Evolutionary conservation across 2,797 vertebrate species (phyloP).

Genomic region (Spizella passerina): DNA sequence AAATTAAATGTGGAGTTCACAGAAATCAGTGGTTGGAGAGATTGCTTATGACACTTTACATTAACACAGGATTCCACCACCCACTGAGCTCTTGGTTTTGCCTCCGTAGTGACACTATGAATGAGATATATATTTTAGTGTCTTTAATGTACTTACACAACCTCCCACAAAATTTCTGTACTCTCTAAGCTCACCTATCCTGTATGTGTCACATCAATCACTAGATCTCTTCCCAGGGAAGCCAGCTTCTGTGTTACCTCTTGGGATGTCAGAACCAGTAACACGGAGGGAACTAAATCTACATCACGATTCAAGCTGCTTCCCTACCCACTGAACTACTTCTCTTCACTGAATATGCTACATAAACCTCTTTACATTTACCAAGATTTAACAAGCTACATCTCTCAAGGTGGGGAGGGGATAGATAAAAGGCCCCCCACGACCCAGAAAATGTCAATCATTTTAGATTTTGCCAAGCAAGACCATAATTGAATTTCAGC

Average conservation of each 20-base stretch:
- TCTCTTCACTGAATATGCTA: background rate
- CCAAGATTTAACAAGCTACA: background rate
- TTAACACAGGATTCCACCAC: slow-evolving; percentile 68
- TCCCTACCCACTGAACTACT: background rate
- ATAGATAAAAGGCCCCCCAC: background rate
- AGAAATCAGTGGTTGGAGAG: slow-evolving; percentile 65
- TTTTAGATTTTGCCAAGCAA: background rate
- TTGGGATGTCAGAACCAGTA: slow-evolving; percentile 33
- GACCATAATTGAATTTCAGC: background rate
- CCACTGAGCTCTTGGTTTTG: slow-evolving; percentile 63
- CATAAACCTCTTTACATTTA: background rate
- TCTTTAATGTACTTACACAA: slow-evolving; percentile 69
- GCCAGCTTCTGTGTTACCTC: slow-evolving; percentile 43
- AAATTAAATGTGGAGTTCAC: slow-evolving; percentile 63
- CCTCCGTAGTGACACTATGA: slow-evolving; percentile 65
- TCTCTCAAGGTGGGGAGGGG: background rate
- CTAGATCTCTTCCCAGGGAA: slow-evolving; percentile 54
- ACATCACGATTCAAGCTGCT: background rate
- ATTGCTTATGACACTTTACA: slow-evolving; percentile 68
- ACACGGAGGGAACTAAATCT: slow-evolving; percentile 11
- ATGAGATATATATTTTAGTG: slow-evolving; percentile 71
- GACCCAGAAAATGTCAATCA: background rate
- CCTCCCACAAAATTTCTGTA: slow-evolving; percentile 70
- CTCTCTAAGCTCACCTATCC: slow-evolving; percentile 69
- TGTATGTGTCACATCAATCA: slow-evolving; percentile 70